phyloP scores from a whole-genome alignment of 2,113 vertebrate genomes.

The Cephalophus harveyi region DNA sequence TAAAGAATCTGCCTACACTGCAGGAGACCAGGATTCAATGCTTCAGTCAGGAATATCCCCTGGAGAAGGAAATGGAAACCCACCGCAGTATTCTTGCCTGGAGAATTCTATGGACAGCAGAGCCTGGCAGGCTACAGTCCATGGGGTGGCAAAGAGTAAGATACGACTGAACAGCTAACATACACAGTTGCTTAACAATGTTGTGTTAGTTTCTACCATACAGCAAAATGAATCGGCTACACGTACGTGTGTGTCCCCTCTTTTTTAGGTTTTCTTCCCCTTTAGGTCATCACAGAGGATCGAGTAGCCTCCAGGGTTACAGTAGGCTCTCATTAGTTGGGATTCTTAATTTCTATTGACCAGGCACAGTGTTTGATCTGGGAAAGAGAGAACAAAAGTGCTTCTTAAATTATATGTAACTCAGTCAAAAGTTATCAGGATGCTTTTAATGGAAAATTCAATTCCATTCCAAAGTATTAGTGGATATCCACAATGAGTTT shows the following conservation, averaged over 20 bases:
- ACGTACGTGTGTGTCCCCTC: neutral
- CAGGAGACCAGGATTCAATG: neutral
- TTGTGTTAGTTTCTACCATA: neutral
- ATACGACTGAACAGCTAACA: neutral
- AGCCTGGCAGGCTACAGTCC: neutral
- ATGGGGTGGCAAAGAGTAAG: neutral
- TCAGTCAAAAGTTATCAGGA: neutral
- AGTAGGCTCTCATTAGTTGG: neutral
- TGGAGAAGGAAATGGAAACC: neutral
- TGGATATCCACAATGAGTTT: neutral
- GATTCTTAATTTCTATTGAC: slow-evolving; percentile 2
- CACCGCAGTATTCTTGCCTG: neutral
- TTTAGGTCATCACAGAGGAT: neutral
- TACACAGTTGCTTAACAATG: neutral
- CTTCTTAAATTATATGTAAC: neutral
- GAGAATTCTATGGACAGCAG: neutral
- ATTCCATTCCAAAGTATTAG: neutral
- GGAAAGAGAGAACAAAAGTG: neutral
- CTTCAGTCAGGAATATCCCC: neutral
- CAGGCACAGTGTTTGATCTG: neutral
- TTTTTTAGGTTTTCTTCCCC: neutral
- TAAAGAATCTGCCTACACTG: neutral
- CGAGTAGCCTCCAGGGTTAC: neutral
- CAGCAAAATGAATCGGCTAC: neutral
- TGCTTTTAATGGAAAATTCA: neutral